Base-by-base conservation (phyloP, 2,113 vertebrate genomes). In the Prionailurus bengalensis region DNA sequence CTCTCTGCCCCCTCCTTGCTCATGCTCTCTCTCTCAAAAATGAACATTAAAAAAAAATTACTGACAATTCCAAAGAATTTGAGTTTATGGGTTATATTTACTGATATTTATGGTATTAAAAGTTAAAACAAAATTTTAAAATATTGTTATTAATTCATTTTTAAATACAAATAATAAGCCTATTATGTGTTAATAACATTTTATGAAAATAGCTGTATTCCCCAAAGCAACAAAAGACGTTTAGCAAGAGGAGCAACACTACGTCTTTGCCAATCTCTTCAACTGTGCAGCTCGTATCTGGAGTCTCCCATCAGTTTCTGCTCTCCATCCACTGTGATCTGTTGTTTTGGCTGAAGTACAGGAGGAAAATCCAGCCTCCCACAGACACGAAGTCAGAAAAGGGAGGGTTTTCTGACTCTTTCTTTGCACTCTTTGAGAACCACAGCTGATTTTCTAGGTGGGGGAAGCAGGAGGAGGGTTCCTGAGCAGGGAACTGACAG, bases 321-420 rank as follows among this genome's bases (percentile, higher is more conserved):
- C 29, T 4, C 16, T 8, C 81, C 3, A 4, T n/a, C 55, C n/a
- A 3, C 74, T 12, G 48, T 25, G 55, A 21, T 21, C 33, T 16
- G 42, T 8, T 7, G 39, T 19, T 45, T 5, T 9, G 51, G 48
- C 4, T 21, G 7, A 25, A 29, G 31, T 1, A 2, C 1, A 11
- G 0, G 1, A 63, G 76, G 78, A 31, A 84, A 14, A 55, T 1
- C 36, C 2, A 25, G 58, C 45, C 65, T 65, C 42, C 4, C 19
- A 14, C 5, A 71, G 42, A 36, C n/a, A 33, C 0, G 1, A 7
- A 36, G 21, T 0, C 2, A 53, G 45, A 36, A 80, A 53, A 39
- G 10, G 42, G 42, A n/a, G 36, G 19, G 19, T 15, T 14, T 63
- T 78, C 48, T 4, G 58, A 23, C 33, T 45, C 45, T 45, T 45